phyloP scores from a whole-genome alignment of 2,888 invertebrate species.

The Chironomus riparius region DNA sequence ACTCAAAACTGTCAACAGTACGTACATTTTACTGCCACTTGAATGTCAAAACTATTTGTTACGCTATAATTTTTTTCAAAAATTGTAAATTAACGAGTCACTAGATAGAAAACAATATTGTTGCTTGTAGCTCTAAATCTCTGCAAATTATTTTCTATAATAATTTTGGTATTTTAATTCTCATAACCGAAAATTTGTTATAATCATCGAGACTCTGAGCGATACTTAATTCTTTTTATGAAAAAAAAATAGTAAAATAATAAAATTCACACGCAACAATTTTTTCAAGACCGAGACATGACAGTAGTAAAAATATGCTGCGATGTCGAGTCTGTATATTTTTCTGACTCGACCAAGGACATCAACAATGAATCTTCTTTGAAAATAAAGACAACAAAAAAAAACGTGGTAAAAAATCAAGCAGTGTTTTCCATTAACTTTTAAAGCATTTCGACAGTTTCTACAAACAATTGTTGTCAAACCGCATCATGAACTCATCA shows the following conservation, averaged over 20 bases:
- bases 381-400: too few species aligned
- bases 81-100: neutral
- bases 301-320: neutral
- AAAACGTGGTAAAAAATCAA: too few species aligned
- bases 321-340: too few species aligned
- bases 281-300: neutral
- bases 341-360: too few species aligned
- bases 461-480: too few species aligned
- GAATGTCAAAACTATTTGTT: slow-evolving; percentile 21
- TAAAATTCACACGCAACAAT: neutral
- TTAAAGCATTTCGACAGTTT: too few species aligned
- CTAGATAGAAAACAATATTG: neutral
- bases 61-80: neutral
- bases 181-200: neutral
- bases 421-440: too few species aligned
- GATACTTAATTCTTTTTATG: neutral
- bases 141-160: neutral
- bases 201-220: neutral
- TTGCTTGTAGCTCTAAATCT: neutral
- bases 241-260: too few species aligned
- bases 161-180: neutral
- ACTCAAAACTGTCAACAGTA: neutral
- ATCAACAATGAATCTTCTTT: too few species aligned
- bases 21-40: neutral
- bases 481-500: too few species aligned